Percentiles rank a stretch among this genome's conserved stretches.
phyloP scores from a whole-genome alignment of 2,797 vertebrate genomes.

The Myotis findleyi region DNA sequence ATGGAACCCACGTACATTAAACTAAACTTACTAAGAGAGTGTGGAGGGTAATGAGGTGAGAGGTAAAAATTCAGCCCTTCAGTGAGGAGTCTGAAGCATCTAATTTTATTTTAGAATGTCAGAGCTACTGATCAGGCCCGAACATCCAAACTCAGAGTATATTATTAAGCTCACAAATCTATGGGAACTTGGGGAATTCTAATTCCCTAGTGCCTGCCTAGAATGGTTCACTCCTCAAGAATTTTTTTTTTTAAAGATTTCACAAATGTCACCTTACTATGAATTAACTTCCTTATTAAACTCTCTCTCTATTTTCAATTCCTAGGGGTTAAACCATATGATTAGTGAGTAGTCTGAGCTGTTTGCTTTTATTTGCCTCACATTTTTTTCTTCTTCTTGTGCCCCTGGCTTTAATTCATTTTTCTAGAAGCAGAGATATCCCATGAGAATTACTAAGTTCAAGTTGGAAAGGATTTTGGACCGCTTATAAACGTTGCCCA shows the following conservation, averaged over 20 bases:
- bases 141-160: constrained; percentile 15
- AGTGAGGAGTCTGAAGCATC: constrained; percentile 42
- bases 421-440: constrained; percentile 36
- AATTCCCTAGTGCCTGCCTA: background rate
- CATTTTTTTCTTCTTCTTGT: background rate
- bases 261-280: background rate
- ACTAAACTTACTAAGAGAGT: constrained; percentile 65
- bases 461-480: background rate
- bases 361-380: constrained; percentile 39
- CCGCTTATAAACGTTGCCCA: background rate
- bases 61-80: constrained; percentile 60
- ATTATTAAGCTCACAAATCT: constrained; percentile 35
- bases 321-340: background rate
- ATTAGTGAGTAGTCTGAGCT: background rate
- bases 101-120: constrained; percentile 54
- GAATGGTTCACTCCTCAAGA: constrained; percentile 39
- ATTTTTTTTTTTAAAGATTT: background rate
- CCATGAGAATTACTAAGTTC: constrained; percentile 48
- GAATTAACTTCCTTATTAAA: constrained; percentile 57
- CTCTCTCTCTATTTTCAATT: background rate
- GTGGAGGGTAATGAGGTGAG: constrained; percentile 71
- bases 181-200: constrained; percentile 13
- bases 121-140: constrained; percentile 29
- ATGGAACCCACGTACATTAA: constrained; percentile 75
- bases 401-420: background rate